phyloP scores from a whole-genome alignment of 2,888 invertebrate species.

The Drosophila pseudotalamancana region DNA sequence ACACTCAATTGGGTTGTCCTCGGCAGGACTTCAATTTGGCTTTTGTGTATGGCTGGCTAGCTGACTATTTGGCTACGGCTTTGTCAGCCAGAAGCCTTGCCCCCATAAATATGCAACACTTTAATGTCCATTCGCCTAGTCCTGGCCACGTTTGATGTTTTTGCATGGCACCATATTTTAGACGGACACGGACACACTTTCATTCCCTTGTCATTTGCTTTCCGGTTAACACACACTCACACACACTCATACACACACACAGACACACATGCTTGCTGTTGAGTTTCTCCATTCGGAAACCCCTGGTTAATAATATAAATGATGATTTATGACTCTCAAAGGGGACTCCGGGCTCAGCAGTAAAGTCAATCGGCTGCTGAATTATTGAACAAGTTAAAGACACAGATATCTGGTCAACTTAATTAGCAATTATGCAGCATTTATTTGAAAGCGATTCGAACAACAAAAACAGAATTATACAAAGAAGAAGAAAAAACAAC shows the following conservation, averaged over 20 bases:
- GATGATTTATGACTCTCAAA: constrained; percentile 72
- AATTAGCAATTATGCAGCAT: constrained; percentile 60
- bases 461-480: no score
- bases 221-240: constrained; percentile 51
- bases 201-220: constrained; percentile 71
- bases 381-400: constrained; percentile 68
- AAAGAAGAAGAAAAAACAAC: background rate
- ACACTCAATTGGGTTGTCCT: constrained; percentile 50
- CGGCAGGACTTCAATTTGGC: constrained; percentile 13
- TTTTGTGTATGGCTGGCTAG: constrained; percentile 16
- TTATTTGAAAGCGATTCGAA: background rate
- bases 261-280: constrained; percentile 32
- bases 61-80: background rate
- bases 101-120: constrained; percentile 72
- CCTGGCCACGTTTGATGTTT: constrained; percentile 62
- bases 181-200: constrained; percentile 30
- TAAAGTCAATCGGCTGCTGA: constrained; percentile 56
- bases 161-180: constrained; percentile 55
- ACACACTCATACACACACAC: constrained; percentile 10
- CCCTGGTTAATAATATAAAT: constrained; percentile 78
- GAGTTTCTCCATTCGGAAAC: constrained; percentile 55
- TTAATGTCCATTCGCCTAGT: constrained; percentile 36
- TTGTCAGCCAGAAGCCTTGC: constrained; percentile 12
- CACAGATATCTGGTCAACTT: constrained; percentile 31
- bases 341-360: constrained; percentile 9